These are phyloP conservation scores for Pristionchus entomophagus DNA, from an alignment of 2,888 invertebrate species.

Conservation along the genomic window DNA sequence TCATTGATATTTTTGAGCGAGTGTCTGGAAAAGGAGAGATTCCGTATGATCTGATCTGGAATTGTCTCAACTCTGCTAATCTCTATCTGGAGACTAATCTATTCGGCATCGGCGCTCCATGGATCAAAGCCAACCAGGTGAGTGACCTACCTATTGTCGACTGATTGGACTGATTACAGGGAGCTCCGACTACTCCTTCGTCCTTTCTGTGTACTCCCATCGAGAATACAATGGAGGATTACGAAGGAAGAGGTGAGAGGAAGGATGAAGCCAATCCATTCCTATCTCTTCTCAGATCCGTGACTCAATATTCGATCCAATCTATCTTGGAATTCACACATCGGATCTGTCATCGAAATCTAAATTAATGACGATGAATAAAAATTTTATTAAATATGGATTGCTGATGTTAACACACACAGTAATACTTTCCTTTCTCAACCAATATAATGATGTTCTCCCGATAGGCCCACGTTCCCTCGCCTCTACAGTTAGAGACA, in stretches of 20 bases:
- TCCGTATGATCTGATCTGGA: not conserved
- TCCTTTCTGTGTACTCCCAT: not conserved
- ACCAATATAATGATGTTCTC: too few relatives aligned
- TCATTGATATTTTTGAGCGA: not conserved
- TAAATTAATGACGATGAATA: slow-evolving; percentile 19
- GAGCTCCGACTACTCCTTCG: not conserved
- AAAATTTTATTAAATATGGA: not conserved
- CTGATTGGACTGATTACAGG: not conserved
- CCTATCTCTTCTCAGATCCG: not conserved
- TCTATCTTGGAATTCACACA: not conserved
- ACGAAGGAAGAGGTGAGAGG: not conserved
- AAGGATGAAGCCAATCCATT: not conserved
- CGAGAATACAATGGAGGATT: not conserved
- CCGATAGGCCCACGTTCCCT: not conserved
- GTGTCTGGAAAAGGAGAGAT: not conserved
- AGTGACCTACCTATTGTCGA: not conserved
- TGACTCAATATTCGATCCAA: not conserved
- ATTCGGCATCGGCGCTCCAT: not conserved
- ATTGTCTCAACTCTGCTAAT: not conserved
- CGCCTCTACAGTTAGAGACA: not conserved
- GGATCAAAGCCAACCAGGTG: not conserved
- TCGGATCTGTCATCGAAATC: not conserved
- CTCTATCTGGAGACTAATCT: not conserved
- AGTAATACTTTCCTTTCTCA: too few relatives aligned
- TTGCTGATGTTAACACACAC: too few relatives aligned